Conservation (phyloP, 2,797 vertebrate genomes). For the Psittacula echo region DNA sequence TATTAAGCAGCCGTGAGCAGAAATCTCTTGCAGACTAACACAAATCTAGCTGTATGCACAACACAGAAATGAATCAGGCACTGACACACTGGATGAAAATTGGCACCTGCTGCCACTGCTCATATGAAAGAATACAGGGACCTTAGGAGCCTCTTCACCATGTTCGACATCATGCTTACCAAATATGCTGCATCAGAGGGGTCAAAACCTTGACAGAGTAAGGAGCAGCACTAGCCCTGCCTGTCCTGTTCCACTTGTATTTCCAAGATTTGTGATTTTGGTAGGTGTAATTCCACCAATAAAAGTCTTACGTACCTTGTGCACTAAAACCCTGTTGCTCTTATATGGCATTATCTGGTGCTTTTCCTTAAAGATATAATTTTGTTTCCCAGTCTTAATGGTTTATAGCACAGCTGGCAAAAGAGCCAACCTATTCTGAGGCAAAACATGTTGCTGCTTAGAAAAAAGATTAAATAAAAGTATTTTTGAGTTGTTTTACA, state of each 20-base stretch:
- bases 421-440: not conserved
- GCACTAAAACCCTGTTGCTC: not conserved
- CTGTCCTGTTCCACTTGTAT: not conserved
- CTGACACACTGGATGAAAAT: not conserved
- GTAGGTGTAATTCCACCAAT: not conserved
- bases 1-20: not conserved
- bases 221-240: not conserved
- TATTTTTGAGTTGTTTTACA: not conserved
- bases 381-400: not conserved
- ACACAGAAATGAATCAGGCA: not conserved
- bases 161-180: not conserved
- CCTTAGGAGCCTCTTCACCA: fast-evolving
- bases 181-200: not conserved
- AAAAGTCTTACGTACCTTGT: fast-evolving
- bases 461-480: not conserved
- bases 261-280: not conserved
- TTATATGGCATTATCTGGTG: fast-evolving
- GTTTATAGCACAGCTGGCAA: not conserved
- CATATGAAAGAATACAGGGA: fast-evolving
- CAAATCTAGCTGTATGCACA: not conserved
- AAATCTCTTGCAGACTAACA: not conserved
- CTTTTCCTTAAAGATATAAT: not conserved
- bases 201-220: not conserved
- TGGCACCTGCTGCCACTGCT: not conserved
- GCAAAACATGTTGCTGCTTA: not conserved